Conservation (phyloP, 2,797 vertebrate genomes). For the Scarus forsteni region DNA sequence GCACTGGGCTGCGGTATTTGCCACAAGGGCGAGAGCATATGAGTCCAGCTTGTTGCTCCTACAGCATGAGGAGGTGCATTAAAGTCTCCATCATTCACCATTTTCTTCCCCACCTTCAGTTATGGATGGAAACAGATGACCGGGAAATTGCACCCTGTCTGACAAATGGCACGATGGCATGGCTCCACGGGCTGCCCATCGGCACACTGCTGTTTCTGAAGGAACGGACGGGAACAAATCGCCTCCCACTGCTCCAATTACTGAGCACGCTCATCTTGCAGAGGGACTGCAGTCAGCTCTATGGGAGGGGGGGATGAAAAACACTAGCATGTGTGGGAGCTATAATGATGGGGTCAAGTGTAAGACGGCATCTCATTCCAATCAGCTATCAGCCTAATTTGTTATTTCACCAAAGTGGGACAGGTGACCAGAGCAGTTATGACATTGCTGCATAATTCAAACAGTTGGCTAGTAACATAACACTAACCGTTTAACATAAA, state of each 20-base stretch:
- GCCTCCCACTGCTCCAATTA: conserved; percentile 76
- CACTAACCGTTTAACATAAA: conserved; percentile 26
- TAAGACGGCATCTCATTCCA: conserved; percentile 64
- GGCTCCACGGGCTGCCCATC: conserved; percentile 70
- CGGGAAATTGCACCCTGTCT: conserved; percentile 76
- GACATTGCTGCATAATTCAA: conserved; percentile 70
- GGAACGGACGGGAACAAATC: conserved; percentile 74
- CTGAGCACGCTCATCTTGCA: conserved; percentile 67
- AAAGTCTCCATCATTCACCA: conserved; percentile 63
- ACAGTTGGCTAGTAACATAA: conserved; percentile 35
- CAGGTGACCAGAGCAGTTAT: conserved; percentile 51
- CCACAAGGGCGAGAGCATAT: conserved; percentile 54
- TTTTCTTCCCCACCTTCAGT: conserved; percentile 63
- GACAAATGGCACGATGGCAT: conserved; percentile 77
- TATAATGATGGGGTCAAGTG: conserved; percentile 71
- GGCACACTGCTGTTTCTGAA: conserved; percentile 70
- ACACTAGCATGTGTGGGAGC: conserved; percentile 45
- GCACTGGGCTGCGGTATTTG: conserved; percentile 67
- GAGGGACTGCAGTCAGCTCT: conserved; percentile 62
- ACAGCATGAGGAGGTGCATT: conserved; percentile 55
- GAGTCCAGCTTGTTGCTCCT: conserved; percentile 44
- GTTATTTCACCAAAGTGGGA: conserved; percentile 60
- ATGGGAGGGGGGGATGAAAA: conserved; percentile 51
- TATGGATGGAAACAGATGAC: conserved; percentile 77
- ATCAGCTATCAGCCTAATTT: conserved; percentile 67